Evolutionary conservation across 2,888 invertebrate genomes (phyloP), one percentile per base, ranked within the genome.

Genomic region (Drosophila siamana): DNA sequence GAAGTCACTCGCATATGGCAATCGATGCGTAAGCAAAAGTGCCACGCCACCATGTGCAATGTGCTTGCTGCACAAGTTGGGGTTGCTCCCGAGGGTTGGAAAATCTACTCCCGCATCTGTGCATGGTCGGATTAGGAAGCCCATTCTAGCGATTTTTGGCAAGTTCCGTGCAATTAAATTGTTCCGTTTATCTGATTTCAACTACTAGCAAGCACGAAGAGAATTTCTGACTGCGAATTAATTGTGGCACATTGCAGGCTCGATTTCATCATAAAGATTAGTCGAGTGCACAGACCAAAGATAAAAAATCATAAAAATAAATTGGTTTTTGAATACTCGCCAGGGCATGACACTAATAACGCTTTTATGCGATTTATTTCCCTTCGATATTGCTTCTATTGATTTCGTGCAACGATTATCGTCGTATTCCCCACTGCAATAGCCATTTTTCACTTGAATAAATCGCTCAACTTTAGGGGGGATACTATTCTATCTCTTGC

Each of bases 21-120:
- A 82, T 83, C 76, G 86, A 86, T 81, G 83, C 86, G 83, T 84
- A 79, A 84, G 86, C 83, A 68, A 72, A 79, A 67, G 72, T 65
- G 61, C 61, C 33, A 65, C 48, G 67, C 26, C 48, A 11, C 62
- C 76, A 84, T 78, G 62, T 80, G 87, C 70, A 69, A 60, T 72
- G 22, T n/a, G n/a, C n/a, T 71, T 75, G 70, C 69, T 80, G 68
- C 80, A 69, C 63, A 63, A 67, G 41, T 72, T 70, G 80, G 69
- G 78, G 72, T 80, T 63, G 69, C 38, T 55, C 41, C 28, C 38
- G 43, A 52, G 75, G 79, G 77, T 71, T 73, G 74, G 26, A n/a
- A 16, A 38, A 13, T 33, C 19, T 56, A 3, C 19, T 15, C 11
- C 9, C 38, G 36, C 64, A 13, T 48, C 7, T 46, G 33, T 56